Evolutionary conservation across 2,888 invertebrate species (phyloP), one percentile per base, ranked within the genome.

Genomic region (Anthophora plumipes): DNA sequence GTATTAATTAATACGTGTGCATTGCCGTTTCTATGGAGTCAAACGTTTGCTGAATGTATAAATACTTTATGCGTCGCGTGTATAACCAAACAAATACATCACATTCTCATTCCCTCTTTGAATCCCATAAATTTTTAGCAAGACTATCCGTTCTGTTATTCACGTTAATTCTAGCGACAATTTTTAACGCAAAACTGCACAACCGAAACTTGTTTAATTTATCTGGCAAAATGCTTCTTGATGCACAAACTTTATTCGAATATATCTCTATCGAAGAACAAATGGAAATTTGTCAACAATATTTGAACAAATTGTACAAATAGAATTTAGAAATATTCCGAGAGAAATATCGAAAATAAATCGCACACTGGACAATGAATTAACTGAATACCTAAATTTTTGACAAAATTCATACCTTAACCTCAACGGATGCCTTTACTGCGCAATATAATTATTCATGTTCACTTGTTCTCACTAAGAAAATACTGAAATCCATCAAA

Each of bases 1-100:
- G 72, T 80, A 80, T 72, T 80, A 79, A 80, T 80, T 72, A 78
- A 79, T 72, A 54, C 50, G 52, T 14, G 41, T 52, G 48, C 55
- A 50, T 37, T 5, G 20, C 22, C 37, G 37, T 71, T 67, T 67
- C 50, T 46, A 39, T 14, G 22, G 20, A 63, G 43, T 46, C 54
- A 71, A 78, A 66, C 71, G 52, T 78, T 80, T 37, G 25, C 31
- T 46, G 60, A 78, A 78, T 67, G 37, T 48, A 71, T 72, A 61
- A 78, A 80, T 80, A 72, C 55, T 61, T 67, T 55, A 57, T 20
- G 43, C 5, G 12, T 55, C 25, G 55, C n/a, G 39, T 68, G 60
- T 31, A 46, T 17, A 39, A 61, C 22, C 55, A 63, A 78, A 68
- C 57, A 78, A 80, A 80, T 75, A 43, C 54, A 79, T 55, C 50